Conservation (phyloP, 2,797 vertebrate species). For the Spea hammondii region DNA sequence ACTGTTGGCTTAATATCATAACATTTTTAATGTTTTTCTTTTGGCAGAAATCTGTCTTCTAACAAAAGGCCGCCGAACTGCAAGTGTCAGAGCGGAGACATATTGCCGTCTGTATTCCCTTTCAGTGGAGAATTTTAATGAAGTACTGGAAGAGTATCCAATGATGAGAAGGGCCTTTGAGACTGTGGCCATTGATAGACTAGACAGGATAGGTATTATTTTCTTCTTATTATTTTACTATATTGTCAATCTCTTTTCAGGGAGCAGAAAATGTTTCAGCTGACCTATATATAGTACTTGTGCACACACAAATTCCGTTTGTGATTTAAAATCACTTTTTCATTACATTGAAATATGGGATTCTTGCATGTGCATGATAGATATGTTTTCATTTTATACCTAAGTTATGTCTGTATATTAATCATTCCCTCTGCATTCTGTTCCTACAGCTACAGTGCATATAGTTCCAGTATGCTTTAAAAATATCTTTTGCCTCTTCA, state of each 20-base stretch:
- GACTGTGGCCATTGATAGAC: conserved; percentile 90
- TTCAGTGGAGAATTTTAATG: conserved; percentile 98
- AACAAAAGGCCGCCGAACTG: conserved; percentile 93
- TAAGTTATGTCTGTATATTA: no score
- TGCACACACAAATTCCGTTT: not conserved
- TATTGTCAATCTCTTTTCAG: not conserved
- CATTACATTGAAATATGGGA: not conserved
- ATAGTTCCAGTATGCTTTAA: no score
- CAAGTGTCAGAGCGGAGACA: conserved; percentile 94
- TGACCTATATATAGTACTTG: not conserved
- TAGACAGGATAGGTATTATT: conserved; percentile 93
- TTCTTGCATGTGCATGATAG: conserved; percentile 25
- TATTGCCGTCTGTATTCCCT: conserved; percentile 97
- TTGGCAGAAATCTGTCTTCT: conserved; percentile 91
- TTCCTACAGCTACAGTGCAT: no score
- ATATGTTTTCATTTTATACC: not conserved
- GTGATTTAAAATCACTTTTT: not conserved
- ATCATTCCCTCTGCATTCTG: no score
- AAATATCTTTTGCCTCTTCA: no score
- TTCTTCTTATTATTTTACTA: conserved; percentile 19
- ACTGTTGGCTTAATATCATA: not conserved
- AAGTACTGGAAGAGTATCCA: conserved; percentile 96
- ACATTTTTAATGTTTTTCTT: not conserved
- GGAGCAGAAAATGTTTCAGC: no score
- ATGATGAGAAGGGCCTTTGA: conserved; percentile 99